A percentile compares a stretch with the other conserved stretches of the same genome.
Evolutionary conservation across 1,140 invertebrate genomes (phyloP).

Genomic region (Bombus terrestris): DNA sequence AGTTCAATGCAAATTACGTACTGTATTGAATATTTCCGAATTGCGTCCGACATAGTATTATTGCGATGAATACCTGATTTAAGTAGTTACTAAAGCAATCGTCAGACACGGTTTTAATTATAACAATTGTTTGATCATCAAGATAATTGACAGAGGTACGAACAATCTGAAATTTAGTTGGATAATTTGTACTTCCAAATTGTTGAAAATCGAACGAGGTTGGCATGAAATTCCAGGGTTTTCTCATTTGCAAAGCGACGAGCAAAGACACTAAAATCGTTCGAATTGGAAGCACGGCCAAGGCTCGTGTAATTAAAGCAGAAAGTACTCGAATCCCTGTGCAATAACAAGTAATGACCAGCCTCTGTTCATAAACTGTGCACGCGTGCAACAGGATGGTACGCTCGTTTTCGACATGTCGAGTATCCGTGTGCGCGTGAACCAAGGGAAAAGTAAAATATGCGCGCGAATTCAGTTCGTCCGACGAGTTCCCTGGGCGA

Average conservation of each 20-base stretch:
- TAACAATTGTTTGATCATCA: too few species aligned
- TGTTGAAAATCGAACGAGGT: neutral
- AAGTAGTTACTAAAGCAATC: neutral
- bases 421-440: neutral
- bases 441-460: slow-evolving; percentile 27
- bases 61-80: neutral
- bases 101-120: neutral
- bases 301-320: slow-evolving; percentile 32
- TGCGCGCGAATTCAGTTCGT: neutral
- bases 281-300: neutral
- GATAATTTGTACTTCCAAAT: neutral
- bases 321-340: slow-evolving; percentile 28
- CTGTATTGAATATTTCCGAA: neutral
- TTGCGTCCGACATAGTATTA: neutral
- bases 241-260: neutral
- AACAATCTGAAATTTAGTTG: neutral
- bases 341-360: slow-evolving; percentile 14
- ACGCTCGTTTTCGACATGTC: neutral
- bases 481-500: neutral
- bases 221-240: neutral
- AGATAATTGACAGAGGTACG: neutral
- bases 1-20: neutral
- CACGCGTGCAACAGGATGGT: neutral
- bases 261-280: neutral
- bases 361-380: neutral